Percentiles rank a stretch among this genome's conserved stretches.
phyloP scores from a whole-genome alignment of 2,888 invertebrate species.

The Arge pagana region DNA sequence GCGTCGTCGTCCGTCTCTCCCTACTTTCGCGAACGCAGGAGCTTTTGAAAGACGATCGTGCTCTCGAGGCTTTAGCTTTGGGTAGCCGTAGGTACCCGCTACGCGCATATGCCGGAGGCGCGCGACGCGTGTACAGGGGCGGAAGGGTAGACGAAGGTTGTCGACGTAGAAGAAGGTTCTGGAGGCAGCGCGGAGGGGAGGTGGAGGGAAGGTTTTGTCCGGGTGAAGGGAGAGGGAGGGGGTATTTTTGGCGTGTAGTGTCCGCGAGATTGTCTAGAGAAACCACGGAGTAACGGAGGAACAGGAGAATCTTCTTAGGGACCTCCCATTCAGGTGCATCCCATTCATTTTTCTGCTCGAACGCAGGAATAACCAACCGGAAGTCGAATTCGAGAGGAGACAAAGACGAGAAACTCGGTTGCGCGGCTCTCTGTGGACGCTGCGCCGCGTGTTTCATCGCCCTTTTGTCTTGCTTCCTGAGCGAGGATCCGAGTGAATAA shows the following conservation, averaged over 20 bases:
- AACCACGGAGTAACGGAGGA: conserved; percentile 9
- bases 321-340: conserved; percentile 41
- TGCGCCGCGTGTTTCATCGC: conserved; percentile 50
- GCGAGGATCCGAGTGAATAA: conserved; percentile 48
- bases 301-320: conserved; percentile 8
- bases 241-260: not conserved
- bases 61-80: not conserved
- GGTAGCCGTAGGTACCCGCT: no score
- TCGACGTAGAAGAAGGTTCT: not conserved
- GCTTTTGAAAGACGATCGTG: conserved; percentile 15
- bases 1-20: conserved; percentile 7
- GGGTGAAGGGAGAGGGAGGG: not conserved
- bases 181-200: not conserved
- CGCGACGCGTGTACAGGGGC: no score
- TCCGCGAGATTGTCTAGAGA: not conserved
- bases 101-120: no score
- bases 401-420: conserved; percentile 38
- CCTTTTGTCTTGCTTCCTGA: conserved; percentile 58
- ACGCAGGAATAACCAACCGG: conserved; percentile 45
- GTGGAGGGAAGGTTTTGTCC: not conserved
- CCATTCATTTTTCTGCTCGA: conserved; percentile 47
- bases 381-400: conserved; percentile 56
- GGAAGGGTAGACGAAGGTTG: no score
- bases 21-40: not conserved
- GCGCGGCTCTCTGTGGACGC: conserved; percentile 12